These are phyloP conservation scores for Oncorhynchus clarkii DNA, from an alignment of 2,113 vertebrate genomes.

Conservation along the genomic window DNA sequence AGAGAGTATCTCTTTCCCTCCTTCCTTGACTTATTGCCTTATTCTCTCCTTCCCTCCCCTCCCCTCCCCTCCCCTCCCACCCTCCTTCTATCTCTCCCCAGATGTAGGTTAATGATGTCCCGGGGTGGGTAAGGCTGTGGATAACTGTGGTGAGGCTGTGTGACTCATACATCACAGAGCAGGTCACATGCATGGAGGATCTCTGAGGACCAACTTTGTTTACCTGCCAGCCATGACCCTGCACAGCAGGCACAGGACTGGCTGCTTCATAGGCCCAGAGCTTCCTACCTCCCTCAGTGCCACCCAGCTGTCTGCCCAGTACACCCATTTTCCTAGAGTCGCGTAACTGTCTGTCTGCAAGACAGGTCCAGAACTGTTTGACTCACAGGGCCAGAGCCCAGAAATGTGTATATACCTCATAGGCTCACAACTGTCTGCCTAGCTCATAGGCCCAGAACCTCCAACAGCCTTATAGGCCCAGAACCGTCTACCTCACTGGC, in stretches of 20 bases:
- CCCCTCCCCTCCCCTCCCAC: background rate
- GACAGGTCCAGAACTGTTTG: no score
- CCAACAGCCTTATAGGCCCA: no score
- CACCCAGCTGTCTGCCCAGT: background rate
- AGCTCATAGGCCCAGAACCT: no score
- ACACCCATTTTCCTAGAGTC: no score
- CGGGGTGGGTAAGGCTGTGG: background rate
- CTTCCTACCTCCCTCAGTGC: background rate
- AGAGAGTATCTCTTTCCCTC: no score
- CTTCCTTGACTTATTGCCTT: no score
- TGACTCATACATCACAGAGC: constrained; percentile 1
- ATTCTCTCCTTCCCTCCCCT: background rate
- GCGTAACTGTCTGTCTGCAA: no score
- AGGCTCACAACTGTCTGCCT: no score
- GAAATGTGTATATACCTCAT: no score
- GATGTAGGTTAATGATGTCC: constrained; percentile 20
- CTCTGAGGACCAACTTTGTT: constrained; percentile 12
- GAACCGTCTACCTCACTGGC: no score
- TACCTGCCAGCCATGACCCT: background rate
- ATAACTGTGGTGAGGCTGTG: background rate
- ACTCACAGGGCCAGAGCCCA: no score
- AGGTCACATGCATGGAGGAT: constrained; percentile 1
- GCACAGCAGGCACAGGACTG: background rate
- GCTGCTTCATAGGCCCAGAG: background rate
- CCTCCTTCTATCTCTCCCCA: background rate